A percentile compares a stretch with the other conserved stretches of the same genome.
phyloP scores from a whole-genome alignment of 2,888 invertebrate species.

The Amorpha juglandis region DNA sequence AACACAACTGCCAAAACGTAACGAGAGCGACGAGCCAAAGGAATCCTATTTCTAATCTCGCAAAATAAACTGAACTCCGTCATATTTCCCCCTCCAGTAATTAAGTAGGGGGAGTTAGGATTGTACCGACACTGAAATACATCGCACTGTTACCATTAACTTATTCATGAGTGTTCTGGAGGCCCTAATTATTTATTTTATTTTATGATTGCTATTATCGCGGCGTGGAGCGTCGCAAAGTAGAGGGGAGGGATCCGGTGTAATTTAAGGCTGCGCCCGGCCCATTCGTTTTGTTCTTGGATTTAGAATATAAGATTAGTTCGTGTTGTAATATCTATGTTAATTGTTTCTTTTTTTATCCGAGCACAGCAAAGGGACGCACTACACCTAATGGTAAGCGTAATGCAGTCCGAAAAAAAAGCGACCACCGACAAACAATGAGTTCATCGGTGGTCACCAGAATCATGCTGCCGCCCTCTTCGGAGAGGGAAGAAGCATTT shows the following conservation, averaged over 20 bases:
- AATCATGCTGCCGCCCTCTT: too few species aligned
- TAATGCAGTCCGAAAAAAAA: too few species aligned
- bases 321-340: neutral
- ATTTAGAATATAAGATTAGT: constrained; percentile 4
- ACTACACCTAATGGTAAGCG: too few species aligned
- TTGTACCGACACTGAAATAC: constrained; percentile 39
- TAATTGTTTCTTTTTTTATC: neutral
- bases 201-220: constrained; percentile 79
- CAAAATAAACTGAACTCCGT: constrained; percentile 45
- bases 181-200: constrained; percentile 81
- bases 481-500: too few species aligned
- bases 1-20: neutral
- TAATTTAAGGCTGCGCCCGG: constrained; percentile 25
- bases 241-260: constrained; percentile 36
- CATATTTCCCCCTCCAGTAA: constrained; percentile 63
- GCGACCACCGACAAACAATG: too few species aligned
- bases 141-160: constrained; percentile 69
- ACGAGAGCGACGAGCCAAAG: constrained; percentile 34
- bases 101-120: constrained; percentile 53
- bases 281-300: constrained; percentile 22
- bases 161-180: constrained; percentile 77
- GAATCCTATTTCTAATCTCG: constrained; percentile 36
- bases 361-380: too few species aligned
- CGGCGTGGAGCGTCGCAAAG: constrained; percentile 73
- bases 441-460: too few species aligned